Base-by-base conservation (phyloP, 2,113 vertebrate species). In the Dasyurus viverrinus region DNA sequence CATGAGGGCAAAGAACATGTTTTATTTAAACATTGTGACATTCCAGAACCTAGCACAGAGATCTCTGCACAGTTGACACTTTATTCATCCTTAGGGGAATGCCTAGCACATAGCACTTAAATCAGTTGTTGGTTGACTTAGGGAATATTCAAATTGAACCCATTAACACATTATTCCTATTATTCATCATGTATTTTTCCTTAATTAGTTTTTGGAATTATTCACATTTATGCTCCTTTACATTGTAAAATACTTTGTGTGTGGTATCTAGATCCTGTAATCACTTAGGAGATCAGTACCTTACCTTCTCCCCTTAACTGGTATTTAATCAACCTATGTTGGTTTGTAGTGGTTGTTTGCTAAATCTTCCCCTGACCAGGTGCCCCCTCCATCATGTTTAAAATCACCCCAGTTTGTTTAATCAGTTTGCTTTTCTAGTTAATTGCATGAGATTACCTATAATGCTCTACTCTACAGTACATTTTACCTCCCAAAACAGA, bases 111-210 rank as follows among this genome's bases (percentile, higher is more conserved):
- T 68, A 68, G 60, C 60, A 36, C 10, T 60, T 36, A 68, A 68
- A 68, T 68, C 0, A 3, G 12, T 68, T 6, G 60, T 68, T 68
- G 60, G n/a, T 14, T 68, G 60, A 68, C 12, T 68, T 36, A 68
- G 30, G 57, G 27, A 60, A 68, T 68, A 36, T 27, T 68, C 36
- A 36, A 68, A 68, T 68, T 36, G 60, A 68, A 68, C 30, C 57
- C 30, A 1, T 68, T 90, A 55, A 93, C 91, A 53, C 91, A 54
- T 95, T 90, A 48, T 46, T 96, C 48, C 55, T 0, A 2, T 48
- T n/a, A 1, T 90, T 93, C 42, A 54, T 90, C 89, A 95, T 94
- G 54, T 95, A 94, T 54, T 42, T 89, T 22, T 89, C 76, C 89
- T 92, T 89, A 50, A 54, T 96, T 47, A 47, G 8, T 42, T 90